Percentiles rank a stretch among this genome's conserved stretches.
Conservation (phyloP, 64 coral and sea anemone species). For the Catalaphyllia jardinei region DNA sequence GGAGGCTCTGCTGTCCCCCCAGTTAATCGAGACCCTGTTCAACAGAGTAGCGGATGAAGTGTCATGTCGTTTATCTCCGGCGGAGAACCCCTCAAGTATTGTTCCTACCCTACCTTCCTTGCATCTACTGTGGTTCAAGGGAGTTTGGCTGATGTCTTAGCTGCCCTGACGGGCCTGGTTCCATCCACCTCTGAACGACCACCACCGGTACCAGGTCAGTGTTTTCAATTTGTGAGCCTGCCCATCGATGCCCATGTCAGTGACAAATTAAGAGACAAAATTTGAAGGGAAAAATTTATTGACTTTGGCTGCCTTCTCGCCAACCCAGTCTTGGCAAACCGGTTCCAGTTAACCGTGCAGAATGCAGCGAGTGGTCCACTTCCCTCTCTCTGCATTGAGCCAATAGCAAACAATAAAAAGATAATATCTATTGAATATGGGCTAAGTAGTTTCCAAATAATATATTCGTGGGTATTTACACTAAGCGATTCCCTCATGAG, state of each 20-base stretch:
- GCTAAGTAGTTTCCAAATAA: no score
- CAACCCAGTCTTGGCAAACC: slow-evolving; percentile 20
- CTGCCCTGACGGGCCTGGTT: not conserved
- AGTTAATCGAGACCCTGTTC: slow-evolving; percentile 1
- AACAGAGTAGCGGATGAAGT: not conserved
- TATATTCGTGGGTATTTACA: no score
- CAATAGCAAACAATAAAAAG: no score
- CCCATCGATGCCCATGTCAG: slow-evolving; percentile 2
- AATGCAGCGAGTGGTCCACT: not conserved
- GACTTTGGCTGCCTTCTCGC: slow-evolving; percentile 13
- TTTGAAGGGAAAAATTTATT: slow-evolving; percentile 1
- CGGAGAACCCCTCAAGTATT: not conserved
- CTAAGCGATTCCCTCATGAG: no score
- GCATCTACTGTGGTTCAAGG: not conserved
- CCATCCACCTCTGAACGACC: not conserved
- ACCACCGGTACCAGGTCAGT: not conserved
- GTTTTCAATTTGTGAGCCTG: not conserved
- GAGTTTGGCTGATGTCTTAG: not conserved
- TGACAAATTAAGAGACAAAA: not conserved
- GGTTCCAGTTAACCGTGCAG: slow-evolving; percentile 2
- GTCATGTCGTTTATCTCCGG: slow-evolving; percentile 5
- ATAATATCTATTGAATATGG: no score
- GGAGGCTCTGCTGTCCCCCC: not conserved
- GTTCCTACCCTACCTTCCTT: not conserved
- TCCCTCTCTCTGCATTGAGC: no score